phyloP scores from a whole-genome alignment of 2,113 vertebrate species.

The Macrotus californicus region DNA sequence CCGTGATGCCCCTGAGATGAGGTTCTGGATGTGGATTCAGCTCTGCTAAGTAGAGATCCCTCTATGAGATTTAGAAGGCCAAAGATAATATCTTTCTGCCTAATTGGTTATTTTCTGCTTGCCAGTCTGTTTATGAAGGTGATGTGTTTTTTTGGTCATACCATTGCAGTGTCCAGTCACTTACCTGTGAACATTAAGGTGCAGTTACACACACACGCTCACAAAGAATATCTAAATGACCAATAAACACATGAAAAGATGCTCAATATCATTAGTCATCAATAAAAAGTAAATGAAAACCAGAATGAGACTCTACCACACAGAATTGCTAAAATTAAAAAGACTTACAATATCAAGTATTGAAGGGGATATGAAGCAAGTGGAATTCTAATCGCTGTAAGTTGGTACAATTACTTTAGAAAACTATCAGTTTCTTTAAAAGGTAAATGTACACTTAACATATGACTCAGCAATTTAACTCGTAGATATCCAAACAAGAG shows the following conservation, averaged over 20 bases:
- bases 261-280: no score
- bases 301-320: no score
- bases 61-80: not conserved
- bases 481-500: not conserved
- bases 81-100: not conserved
- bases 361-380: not conserved
- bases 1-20: not conserved
- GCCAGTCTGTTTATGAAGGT: no score
- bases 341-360: no score
- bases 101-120: not conserved
- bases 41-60: not conserved
- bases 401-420: not conserved
- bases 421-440: not conserved
- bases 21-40: not conserved
- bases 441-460: not conserved
- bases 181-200: not conserved
- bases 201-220: not conserved
- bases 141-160: not conserved
- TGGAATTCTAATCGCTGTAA: not conserved
- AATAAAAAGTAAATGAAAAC: no score
- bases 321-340: no score
- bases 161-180: not conserved
- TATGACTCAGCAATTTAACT: not conserved
- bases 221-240: not conserved
- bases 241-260: no score